These are phyloP conservation scores for Cyclina sinensis DNA, from an alignment of 1,140 invertebrate genomes.

Conservation along the genomic window DNA sequence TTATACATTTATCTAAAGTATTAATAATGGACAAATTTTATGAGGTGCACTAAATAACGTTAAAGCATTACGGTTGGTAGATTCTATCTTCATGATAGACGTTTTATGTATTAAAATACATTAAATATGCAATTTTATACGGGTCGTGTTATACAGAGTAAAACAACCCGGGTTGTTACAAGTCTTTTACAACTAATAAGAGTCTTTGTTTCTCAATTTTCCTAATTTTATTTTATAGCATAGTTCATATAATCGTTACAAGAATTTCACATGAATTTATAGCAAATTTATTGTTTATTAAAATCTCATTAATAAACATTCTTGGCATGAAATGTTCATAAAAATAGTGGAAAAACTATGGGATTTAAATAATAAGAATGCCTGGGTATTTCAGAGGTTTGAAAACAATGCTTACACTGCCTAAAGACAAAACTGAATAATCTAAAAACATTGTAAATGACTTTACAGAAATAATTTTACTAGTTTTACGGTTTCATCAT, in stretches of 20 bases:
- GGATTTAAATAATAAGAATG: too few species aligned
- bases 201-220: conserved; percentile 1
- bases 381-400: too few species aligned
- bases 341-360: too few species aligned
- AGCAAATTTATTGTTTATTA: not conserved
- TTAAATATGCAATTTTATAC: not conserved
- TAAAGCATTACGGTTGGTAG: conserved; percentile 1
- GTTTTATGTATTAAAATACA: not conserved
- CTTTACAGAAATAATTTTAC: too few species aligned
- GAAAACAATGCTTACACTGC: too few species aligned
- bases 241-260: not conserved
- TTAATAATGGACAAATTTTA: not conserved
- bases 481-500: too few species aligned
- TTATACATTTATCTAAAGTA: conserved; percentile 5
- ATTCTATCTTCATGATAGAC: not conserved
- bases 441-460: too few species aligned
- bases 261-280: not conserved
- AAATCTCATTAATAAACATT: not conserved
- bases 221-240: not conserved
- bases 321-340: too few species aligned
- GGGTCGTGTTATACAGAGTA: not conserved
- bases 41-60: conserved; percentile 23
- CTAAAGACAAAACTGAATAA: too few species aligned
- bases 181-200: not conserved
- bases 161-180: not conserved